These are phyloP conservation scores for Ctenosaura bakeri DNA, from an alignment of 2,797 vertebrate species.

Conservation along the genomic window DNA sequence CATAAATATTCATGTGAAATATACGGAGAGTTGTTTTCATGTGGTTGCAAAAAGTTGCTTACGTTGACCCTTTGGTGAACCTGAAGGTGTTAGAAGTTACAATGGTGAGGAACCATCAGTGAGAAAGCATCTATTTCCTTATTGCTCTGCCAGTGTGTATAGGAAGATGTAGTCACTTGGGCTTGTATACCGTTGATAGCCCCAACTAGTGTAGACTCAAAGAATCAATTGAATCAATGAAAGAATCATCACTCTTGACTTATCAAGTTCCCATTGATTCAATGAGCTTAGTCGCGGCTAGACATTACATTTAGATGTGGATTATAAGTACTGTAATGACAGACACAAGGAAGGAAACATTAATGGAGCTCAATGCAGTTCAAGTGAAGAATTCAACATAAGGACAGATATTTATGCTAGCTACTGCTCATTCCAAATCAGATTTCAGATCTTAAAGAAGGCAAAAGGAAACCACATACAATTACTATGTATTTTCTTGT, in stretches of 20 bases:
- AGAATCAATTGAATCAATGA: too few species aligned
- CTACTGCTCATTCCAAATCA: accelerated
- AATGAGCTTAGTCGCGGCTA: background rate
- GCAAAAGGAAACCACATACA: background rate
- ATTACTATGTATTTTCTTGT: background rate
- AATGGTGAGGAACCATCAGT: background rate
- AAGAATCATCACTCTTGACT: too few species aligned
- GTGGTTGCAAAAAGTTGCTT: background rate
- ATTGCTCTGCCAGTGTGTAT: background rate
- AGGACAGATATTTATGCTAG: slow-evolving; percentile 27
- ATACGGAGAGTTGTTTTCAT: too few species aligned
- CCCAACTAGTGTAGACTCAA: too few species aligned
- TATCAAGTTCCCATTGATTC: too few species aligned
- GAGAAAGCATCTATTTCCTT: background rate
- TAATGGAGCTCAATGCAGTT: background rate
- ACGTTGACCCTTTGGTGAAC: background rate
- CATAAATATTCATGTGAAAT: too few species aligned
- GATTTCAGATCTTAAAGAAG: slow-evolving; percentile 34
- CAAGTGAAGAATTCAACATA: background rate
- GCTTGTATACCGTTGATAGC: too few species aligned
- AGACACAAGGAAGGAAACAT: background rate
- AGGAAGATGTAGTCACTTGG: background rate
- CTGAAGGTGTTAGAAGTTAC: background rate
- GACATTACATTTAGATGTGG: too few species aligned
- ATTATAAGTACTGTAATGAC: background rate